Evolutionary conservation across 1,140 invertebrate genomes (phyloP), one percentile per base, ranked within the genome.

Genomic region (Helicoverpa zea): DNA sequence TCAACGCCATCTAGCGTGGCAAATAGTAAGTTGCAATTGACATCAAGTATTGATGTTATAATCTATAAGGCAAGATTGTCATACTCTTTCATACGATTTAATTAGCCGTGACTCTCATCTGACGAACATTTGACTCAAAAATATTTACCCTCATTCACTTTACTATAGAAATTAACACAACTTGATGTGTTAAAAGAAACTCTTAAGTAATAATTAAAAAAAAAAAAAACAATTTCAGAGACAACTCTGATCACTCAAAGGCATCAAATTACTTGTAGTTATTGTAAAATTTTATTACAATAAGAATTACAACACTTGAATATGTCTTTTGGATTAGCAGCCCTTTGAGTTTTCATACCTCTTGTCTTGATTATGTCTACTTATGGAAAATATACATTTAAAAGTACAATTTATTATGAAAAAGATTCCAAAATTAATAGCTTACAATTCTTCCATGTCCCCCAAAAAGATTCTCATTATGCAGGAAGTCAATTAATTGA

Each of bases 311-410:
- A 76, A 76, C 47, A 76, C 30, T 66, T 47, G 11, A 76, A 66
- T n/a, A n/a, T 77, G 75, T 77, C 59, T 77, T 77, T 77, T 77
- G 59, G 43, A 77, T 77, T 66, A 35, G 18, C 43, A 49, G 58
- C 59, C 59, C 43, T 61, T 63, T 29, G 73, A 76, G 73, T 76
- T 63, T 29, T 29, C 56, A 76, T 74, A 74, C 72, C 52, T 29
- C 51, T 35, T 16, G n/a, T 61, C 10, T 43, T 77, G 75, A 54
- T 43, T 54, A 64, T 49, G 58, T 77, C 66, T 77, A 77, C 75
- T 43, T 66, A 77, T 77, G 75, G 35, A 61, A 63, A 54, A 43
- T 1, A 77, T 35, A n/a, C 16, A 51, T 72, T 49, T 35, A 63
- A 76, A 76, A 63, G 1, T 43, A 14, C 54, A 43, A 49, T 49